Evolutionary conservation across 2,888 invertebrate genomes (phyloP).

Genomic region (Ochropleura leucogaster): DNA sequence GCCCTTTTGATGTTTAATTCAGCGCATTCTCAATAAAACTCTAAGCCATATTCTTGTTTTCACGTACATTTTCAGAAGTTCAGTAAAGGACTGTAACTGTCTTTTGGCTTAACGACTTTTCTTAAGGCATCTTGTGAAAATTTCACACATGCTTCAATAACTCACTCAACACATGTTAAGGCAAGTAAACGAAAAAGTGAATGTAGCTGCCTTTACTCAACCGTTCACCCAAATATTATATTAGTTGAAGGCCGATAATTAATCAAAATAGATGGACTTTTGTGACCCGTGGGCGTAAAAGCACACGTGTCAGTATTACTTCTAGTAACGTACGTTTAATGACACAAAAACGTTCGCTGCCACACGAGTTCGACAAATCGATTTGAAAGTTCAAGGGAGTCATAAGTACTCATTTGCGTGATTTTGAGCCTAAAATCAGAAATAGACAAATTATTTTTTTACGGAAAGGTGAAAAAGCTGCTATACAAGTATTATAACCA

Average conservation of each 20-base stretch:
- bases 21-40: conserved; percentile 7
- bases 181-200: conserved; percentile 44
- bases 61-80: not conserved
- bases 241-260: conserved; percentile 71
- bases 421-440: not conserved
- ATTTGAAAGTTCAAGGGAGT: conserved; percentile 55
- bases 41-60: not conserved
- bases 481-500: not conserved
- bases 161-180: conserved; percentile 4
- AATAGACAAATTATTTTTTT: not conserved
- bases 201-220: conserved; percentile 63
- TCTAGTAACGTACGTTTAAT: conserved; percentile 31
- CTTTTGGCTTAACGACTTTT: not conserved
- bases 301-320: conserved; percentile 58
- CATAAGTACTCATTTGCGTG: conserved; percentile 21
- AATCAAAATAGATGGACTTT: conserved; percentile 70
- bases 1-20: not conserved
- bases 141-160: not conserved
- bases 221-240: conserved; percentile 62
- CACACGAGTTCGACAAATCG: conserved; percentile 21
- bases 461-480: not conserved
- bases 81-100: not conserved
- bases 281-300: conserved; percentile 61
- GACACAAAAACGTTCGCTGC: conserved; percentile 28
- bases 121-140: not conserved